Evolutionary conservation across 2,113 vertebrate species (phyloP).

Genomic region (Semnornis frantzii): DNA sequence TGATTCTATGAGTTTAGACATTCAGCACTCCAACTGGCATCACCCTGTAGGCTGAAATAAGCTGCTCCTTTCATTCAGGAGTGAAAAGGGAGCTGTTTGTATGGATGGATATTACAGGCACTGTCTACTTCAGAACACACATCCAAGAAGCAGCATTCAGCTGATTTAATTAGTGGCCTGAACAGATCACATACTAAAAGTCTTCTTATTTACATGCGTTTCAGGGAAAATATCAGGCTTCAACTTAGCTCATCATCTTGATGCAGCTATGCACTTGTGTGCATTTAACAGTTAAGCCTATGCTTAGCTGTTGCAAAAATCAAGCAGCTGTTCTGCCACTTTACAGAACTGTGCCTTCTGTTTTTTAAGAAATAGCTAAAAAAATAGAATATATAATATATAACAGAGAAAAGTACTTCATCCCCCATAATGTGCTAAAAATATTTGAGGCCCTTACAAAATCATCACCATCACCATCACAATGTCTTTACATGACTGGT

Average conservation of each 20-base stretch:
- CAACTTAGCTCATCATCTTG: background rate
- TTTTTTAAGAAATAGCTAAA: background rate
- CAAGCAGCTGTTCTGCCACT: slow-evolving; percentile 33
- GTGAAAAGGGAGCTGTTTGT: slow-evolving; percentile 33
- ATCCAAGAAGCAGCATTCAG: background rate
- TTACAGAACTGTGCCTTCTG: background rate
- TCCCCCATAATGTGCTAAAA: background rate
- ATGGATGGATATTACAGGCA: slow-evolving; percentile 9
- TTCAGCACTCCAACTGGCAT: slow-evolving; percentile 18
- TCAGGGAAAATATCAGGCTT: background rate
- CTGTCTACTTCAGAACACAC: slow-evolving; percentile 2
- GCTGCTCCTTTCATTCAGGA: slow-evolving; percentile 35
- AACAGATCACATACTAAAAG: background rate
- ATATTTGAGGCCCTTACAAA: background rate
- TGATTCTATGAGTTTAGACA: background rate
- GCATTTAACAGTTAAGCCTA: background rate
- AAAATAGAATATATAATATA: background rate
- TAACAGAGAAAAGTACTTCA: background rate
- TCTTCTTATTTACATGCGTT: background rate
- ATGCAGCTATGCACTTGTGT: background rate
- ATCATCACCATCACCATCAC: background rate
- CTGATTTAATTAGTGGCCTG: background rate
- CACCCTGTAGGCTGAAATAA: slow-evolving; percentile 25
- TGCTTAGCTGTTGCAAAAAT: slow-evolving; percentile 21
- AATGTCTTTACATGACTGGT: background rate